Evolutionary conservation across 1,140 invertebrate species (phyloP), one percentile per base, ranked within the genome.

Genomic region (Dreissena rostriformis): DNA sequence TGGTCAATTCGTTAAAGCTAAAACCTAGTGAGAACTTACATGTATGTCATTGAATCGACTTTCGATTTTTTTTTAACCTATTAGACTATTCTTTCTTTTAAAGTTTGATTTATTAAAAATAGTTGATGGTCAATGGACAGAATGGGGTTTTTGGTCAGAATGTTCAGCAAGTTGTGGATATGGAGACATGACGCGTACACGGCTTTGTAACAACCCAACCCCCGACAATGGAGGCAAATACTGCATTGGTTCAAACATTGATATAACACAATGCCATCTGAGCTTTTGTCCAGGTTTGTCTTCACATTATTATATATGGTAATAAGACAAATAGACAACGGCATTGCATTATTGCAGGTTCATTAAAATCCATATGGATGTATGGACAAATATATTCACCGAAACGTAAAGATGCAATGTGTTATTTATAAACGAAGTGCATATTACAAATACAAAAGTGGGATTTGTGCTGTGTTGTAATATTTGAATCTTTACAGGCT

Each of bases 51-150:
- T 14, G 19, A 12, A 57, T 12, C 53, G 53, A 57, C 19, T 14
- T 14, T 57, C 12, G 19, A 57, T 14, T 57, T 12, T 57, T 14
- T 12, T 19, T 19, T 57, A 57, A 57, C 19, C 19, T 14, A 57
- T 19, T 14, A 19, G 53, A 57, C 19, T 12, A 19, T n/a, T n/a
- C n/a, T n/a, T 14, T 14, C 53, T 14, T 57, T 14, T 57, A 57
- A 57, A 19, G 12, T 14, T 57, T 14, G 12, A 14, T 19, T 14
- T 14, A 14, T 57, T 57, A 14, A 85, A n/a, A n/a, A n/a, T n/a
- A n/a, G n/a, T n/a, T n/a, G n/a, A 91, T 87, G 90, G 90, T n/a
- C 78, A 81, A 5, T 91, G 90, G 90, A 82, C 83, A 28, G 68
- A 57, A 15, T 91, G 90, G 90, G 75, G 70, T 19, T 28, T 49